phyloP scores from a whole-genome alignment of 2,797 vertebrate genomes.

The Hyperoplus lanceolatus region DNA sequence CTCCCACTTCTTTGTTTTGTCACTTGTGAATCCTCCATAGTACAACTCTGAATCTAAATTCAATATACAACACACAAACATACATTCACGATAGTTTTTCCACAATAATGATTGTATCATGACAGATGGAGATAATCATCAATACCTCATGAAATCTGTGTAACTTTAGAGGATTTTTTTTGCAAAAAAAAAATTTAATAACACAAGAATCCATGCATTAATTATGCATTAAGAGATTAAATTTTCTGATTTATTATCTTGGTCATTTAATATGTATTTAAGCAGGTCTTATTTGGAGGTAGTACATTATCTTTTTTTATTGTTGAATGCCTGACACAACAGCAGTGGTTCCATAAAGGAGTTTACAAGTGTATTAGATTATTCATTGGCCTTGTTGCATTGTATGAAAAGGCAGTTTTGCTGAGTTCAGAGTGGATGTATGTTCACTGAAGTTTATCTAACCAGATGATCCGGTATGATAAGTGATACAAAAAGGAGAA shows the following conservation, averaged over 20 bases:
- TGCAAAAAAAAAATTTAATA: background rate
- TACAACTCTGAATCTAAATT: background rate
- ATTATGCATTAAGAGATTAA: background rate
- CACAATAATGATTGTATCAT: background rate
- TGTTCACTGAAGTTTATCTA: background rate
- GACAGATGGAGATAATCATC: background rate
- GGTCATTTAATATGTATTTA: background rate
- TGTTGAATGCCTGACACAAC: constrained; percentile 1
- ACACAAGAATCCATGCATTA: background rate
- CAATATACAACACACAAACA: background rate
- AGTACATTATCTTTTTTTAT: too few relatives aligned
- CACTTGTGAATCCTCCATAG: background rate
- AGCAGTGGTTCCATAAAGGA: background rate
- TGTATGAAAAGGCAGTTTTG: constrained; percentile 10
- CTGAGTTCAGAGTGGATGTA: constrained; percentile 14
- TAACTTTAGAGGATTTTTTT: background rate
- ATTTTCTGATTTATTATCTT: background rate
- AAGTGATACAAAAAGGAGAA: background rate
- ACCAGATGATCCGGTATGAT: constrained; percentile 1
- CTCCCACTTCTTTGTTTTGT: background rate
- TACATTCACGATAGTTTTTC: background rate
- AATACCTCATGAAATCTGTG: background rate
- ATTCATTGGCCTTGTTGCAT: background rate
- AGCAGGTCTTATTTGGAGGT: background rate
- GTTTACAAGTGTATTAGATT: background rate